These are phyloP conservation scores for Mionectes macconnelli DNA, from an alignment of 2,113 vertebrate genomes.

Conservation along the genomic window DNA sequence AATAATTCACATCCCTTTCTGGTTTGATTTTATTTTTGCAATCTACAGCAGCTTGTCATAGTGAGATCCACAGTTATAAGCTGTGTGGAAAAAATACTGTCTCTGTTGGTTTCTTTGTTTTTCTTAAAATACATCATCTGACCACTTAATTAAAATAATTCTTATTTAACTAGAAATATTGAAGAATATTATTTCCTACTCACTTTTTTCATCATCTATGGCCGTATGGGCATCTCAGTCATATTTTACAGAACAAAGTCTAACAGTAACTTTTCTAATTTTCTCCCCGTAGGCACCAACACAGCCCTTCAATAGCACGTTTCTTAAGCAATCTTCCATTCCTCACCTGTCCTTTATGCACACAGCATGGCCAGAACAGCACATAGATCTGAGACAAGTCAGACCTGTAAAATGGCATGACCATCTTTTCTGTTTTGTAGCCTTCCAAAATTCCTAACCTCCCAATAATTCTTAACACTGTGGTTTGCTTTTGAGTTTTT, in stretches of 20 bases:
- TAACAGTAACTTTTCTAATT: neutral
- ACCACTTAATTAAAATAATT: neutral
- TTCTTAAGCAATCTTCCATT: neutral
- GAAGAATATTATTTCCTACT: neutral
- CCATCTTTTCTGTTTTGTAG: neutral
- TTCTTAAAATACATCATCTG: neutral
- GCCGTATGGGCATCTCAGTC: fast-evolving
- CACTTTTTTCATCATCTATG: neutral
- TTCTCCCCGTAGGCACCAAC: neutral
- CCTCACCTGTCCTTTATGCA: neutral
- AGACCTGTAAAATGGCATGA: neutral
- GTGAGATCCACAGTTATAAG: neutral
- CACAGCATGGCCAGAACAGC: neutral
- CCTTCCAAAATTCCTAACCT: neutral
- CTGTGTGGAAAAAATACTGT: neutral
- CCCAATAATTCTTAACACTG: neutral
- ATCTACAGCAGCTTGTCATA: neutral
- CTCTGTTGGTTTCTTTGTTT: neutral
- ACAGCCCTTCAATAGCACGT: neutral
- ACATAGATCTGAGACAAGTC: neutral
- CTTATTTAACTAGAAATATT: neutral
- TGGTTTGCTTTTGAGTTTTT: neutral
- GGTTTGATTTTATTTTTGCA: neutral
- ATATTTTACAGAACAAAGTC: neutral
- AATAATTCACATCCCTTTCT: neutral